Evolutionary conservation across 2,888 invertebrate species (phyloP), one percentile per base, ranked within the genome.

Genomic region (Odontocolon sp.): DNA sequence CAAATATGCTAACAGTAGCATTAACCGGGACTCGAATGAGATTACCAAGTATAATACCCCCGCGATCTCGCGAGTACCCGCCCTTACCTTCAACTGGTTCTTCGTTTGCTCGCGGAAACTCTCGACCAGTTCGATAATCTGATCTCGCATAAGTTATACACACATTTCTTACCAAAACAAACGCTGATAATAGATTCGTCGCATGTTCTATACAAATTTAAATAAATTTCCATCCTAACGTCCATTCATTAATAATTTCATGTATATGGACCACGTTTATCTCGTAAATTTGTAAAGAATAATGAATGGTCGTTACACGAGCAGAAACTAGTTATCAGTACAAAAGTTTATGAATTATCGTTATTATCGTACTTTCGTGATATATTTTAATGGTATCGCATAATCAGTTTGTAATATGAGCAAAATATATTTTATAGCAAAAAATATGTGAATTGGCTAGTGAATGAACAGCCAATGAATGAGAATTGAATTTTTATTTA

Each of bases 1-100:
- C 72, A 78, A 80, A 81, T 81, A 80, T 81, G 80, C 81, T 77
- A 81, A 80, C 81, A 80, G 81, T 80, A 16, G 77, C 78, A 81
- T 81, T 81, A 79, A 78, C 77, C 68, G 33, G 66, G 64, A 75
- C 78, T 74, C 59, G 63, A 72, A 78, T 77, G 71, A 77, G 70
- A 81, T 81, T 80, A 81, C 77, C 77, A 80, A 80, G 80, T 79
- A 81, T 81, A 79, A 79, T 78, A 68, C 66, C 45, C 50, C 6
- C 59, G 57, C 54, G 47, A 59, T 42, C 40, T 47, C 50, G 31
- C 21, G 52, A 16, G 31, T 33, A 8, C 50, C 23, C 45, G 21
- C 28, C 59, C 52, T 38, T n/a, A 36, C 33, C 23, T 18, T 40
- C 38, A 52, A 23, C 38, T 14, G 9, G 11, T 70, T 57, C 57